Conservation (phyloP, 2,888 invertebrate species). For the Galerucella pusilla region DNA sequence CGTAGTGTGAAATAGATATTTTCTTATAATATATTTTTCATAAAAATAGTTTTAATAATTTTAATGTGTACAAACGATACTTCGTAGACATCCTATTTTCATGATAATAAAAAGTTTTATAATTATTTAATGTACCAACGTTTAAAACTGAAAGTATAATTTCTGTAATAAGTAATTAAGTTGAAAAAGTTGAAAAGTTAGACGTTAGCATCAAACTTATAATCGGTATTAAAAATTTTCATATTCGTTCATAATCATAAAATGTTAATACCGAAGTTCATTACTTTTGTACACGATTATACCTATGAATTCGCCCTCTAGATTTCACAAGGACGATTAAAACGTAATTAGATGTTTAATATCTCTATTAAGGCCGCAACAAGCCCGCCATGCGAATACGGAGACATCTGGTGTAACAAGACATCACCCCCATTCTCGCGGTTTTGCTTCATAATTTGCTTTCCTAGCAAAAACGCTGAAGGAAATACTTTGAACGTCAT, state of each 20-base stretch:
- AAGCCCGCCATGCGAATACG: slow-evolving; percentile 38
- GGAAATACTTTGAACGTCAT: slow-evolving; percentile 6
- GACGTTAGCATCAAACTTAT: slow-evolving; percentile 22
- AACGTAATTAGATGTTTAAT: slow-evolving; percentile 52
- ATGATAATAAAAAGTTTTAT: neutral
- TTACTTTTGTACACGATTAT: slow-evolving; percentile 30
- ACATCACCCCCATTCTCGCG: slow-evolving; percentile 32
- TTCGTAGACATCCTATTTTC: neutral
- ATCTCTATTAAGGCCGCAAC: slow-evolving; percentile 50
- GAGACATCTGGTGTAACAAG: slow-evolving; percentile 44
- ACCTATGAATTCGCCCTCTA: slow-evolving; percentile 24
- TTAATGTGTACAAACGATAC: too few species aligned
- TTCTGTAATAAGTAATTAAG: neutral
- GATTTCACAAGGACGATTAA: slow-evolving; percentile 46
- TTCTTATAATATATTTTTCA: neutral
- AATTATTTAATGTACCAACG: neutral
- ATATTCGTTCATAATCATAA: slow-evolving; percentile 24
- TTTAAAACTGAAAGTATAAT: neutral
- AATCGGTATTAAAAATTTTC: slow-evolving; percentile 10
- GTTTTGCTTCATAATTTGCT: slow-evolving; percentile 32
- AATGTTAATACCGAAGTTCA: slow-evolving; percentile 30
- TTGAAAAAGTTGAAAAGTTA: neutral
- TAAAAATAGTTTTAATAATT: too few species aligned
- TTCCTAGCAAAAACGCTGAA: slow-evolving; percentile 22
- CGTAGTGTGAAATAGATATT: slow-evolving; percentile 8